Evolutionary conservation across 2,113 vertebrate genomes (phyloP), one percentile per base, ranked within the genome.

Genomic region (Colossoma macropomum): DNA sequence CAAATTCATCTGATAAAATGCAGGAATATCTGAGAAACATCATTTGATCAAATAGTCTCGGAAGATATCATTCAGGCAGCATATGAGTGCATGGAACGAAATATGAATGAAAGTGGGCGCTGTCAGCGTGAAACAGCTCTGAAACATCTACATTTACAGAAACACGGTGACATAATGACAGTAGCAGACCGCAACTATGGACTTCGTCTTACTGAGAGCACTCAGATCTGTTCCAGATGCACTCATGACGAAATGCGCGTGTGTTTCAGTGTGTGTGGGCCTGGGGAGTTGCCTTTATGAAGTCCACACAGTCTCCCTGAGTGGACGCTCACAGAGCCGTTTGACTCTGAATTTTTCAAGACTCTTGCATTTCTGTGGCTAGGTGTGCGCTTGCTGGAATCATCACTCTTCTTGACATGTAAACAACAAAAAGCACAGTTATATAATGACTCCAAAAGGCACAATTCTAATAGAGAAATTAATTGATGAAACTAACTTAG

Each of bases 371-470:
- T 34, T 73, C 28, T 74, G 72, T 75, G 34, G 34, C 65, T 28
- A 68, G 62, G 83, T 77, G 73, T 63, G 68, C 54, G 28, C 65
- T 85, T 70, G 79, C 8, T 62, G 87, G 59, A 78, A 89, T 73
- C 70, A 84, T 82, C 62, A 66, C 59, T 71, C 62, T 79, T 56
- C 54, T 71, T 76, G 59, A 56, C 86, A 90, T 93, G 16, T 7
- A 70, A 87, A 84, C 21, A 76, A 77, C 76, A 86, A 30, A 83
- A 77, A 54, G 30, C 17, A 45, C 30, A 45, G 38, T 77, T 50
- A 77, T 2, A 60, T 17, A 60, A 17, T 8, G 21, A 21, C 16
- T 1, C 41, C 30, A 69, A 45, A 45, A 77, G 27, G 21, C 16
- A 56, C 45, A 59, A 38, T 32, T n/a, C 0, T 13, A 13, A n/a